Evolutionary conservation across 2,797 vertebrate genomes (phyloP), one percentile per base, ranked within the genome.

Genomic region (Uromys caudimaculatus): DNA sequence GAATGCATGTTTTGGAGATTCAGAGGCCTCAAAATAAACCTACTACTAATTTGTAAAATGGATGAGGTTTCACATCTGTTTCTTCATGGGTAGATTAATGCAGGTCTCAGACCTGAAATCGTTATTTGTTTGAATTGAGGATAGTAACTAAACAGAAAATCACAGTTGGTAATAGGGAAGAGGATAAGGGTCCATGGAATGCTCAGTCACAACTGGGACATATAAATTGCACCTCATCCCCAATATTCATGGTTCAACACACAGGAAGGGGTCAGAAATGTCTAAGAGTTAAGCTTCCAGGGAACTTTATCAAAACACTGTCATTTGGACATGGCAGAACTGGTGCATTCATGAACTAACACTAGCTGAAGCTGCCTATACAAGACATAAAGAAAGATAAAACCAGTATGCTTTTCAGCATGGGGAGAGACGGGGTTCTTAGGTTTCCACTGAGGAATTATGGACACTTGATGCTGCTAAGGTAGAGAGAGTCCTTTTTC

Each of bases 321-420:
- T 12, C 11, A 1, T 56, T 23, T 56, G 52, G n/a, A 7, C 2
- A 24, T 3, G 2, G 16, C 16, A 19, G 35, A 2, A 38, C 17
- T 23, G 50, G 10, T 23, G 35, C 50, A 11, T 11, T 79, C 10
- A n/a, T n/a, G 35, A n/a, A 56, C 52, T 81, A 19, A 81, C 2
- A 21, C 17, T 3, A n/a, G 52, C 2, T 23, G 50, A 12, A 2
- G 4, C 50, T n/a, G 5, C 35, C 35, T 24, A 11, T 35, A 81
- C 17, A 35, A 12, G 9, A 2, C 9, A 56, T 56, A 21, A 56
- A 38, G 4, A 54, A 54, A 12, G 17, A 54, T 21, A 12, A 2
- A n/a, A 54, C 2, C 35, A 38, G 78, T n/a, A 12, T 23, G 3
- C 35, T 21, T 24, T 24, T 35, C 52, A 81, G 35, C 52, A 14